phyloP scores from a whole-genome alignment of 2,888 invertebrate species.

The Pristionchus exspectatus region DNA sequence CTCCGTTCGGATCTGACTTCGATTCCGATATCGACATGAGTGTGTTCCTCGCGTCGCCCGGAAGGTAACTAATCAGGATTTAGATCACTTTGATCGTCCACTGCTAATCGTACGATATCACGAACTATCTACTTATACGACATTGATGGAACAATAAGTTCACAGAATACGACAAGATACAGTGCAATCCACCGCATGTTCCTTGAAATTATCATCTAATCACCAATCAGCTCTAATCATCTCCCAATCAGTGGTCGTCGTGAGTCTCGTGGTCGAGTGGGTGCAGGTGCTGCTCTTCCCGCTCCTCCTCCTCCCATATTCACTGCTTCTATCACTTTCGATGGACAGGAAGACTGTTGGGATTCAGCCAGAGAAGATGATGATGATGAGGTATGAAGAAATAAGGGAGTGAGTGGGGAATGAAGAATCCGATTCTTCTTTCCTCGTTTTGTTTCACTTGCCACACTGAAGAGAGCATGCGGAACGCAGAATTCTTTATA shows the following conservation, averaged over 20 bases:
- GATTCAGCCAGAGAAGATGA: constrained; percentile 65
- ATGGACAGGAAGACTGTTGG: constrained; percentile 67
- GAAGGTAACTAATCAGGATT: constrained; percentile 30
- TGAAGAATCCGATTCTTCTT: not conserved
- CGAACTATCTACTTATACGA: too few species aligned
- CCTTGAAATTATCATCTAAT: too few species aligned
- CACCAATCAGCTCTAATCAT: too few species aligned
- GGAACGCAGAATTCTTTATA: not conserved
- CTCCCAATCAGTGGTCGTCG: constrained; percentile 9
- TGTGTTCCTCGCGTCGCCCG: constrained; percentile 26
- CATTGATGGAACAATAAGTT: too few species aligned
- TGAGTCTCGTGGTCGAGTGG: constrained; percentile 70
- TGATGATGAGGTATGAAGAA: constrained; percentile 55
- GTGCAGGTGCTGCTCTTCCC: constrained; percentile 66
- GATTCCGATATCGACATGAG: constrained; percentile 50
- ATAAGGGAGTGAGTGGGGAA: not conserved
- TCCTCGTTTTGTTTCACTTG: too few species aligned
- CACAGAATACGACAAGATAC: too few species aligned
- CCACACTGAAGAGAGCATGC: not conserved
- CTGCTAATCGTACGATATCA: too few species aligned
- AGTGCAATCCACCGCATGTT: too few species aligned
- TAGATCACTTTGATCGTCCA: too few species aligned
- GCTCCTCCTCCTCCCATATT: constrained; percentile 73
- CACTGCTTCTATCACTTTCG: constrained; percentile 76
- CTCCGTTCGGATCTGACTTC: constrained; percentile 35